These are phyloP conservation scores for Tineola bisselliella DNA, from an alignment of 2,888 invertebrate genomes.

Conservation along the genomic window DNA sequence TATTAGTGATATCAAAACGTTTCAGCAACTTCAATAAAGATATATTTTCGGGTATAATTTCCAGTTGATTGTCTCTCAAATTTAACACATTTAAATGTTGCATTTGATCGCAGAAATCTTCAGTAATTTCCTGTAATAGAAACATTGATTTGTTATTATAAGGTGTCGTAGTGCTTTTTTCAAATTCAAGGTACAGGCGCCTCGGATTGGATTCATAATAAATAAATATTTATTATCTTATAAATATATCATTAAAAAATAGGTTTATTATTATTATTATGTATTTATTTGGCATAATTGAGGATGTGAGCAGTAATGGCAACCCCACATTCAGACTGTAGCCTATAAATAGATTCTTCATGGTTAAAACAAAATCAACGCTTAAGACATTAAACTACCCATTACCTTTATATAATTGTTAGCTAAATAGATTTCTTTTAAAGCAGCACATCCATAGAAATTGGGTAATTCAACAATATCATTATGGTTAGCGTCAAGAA, in stretches of 20 bases:
- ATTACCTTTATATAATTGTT: constrained; percentile 81
- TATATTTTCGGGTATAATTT: constrained; percentile 81
- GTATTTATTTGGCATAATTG: too few species aligned
- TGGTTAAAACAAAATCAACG: background rate
- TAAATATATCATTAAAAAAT: too few species aligned
- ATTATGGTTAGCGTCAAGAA: constrained; percentile 84
- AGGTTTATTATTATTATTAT: too few species aligned
- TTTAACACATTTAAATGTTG: constrained; percentile 79
- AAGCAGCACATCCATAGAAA: constrained; percentile 76
- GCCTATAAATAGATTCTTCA: too few species aligned
- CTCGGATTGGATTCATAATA: too few species aligned
- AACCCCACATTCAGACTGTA: background rate
- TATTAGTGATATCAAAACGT: constrained; percentile 86
- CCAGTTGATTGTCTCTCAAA: constrained; percentile 83
- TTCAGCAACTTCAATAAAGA: constrained; percentile 78
- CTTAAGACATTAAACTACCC: constrained; percentile 18
- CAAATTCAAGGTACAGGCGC: too few species aligned
- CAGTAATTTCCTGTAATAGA: constrained; percentile 74
- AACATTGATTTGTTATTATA: too few species aligned
- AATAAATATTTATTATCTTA: too few species aligned
- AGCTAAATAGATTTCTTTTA: constrained; percentile 84
- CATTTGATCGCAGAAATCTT: constrained; percentile 76
- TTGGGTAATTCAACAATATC: constrained; percentile 79
- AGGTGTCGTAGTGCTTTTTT: too few species aligned
- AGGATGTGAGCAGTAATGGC: too few species aligned